Evolutionary conservation across 2,113 vertebrate genomes (phyloP).

Genomic region (Cololabis saira): DNA sequence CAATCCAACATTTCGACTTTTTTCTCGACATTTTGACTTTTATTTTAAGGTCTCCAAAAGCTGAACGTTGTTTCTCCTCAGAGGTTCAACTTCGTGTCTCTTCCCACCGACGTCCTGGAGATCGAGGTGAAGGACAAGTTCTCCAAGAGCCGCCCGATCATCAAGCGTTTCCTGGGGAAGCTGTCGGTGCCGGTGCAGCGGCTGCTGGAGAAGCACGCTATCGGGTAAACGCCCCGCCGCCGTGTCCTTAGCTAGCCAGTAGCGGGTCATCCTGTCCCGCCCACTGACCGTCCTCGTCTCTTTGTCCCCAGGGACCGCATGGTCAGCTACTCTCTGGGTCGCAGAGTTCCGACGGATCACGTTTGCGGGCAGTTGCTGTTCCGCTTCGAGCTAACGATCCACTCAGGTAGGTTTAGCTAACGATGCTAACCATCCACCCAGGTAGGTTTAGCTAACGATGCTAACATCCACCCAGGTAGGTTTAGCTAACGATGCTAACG

Average conservation of each 20-base stretch:
- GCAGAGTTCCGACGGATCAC: constrained; percentile 95
- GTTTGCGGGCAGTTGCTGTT: constrained; percentile 98
- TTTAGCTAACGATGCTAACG: too few species aligned
- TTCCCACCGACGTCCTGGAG: constrained; percentile 97
- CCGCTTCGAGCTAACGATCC: constrained; percentile 95
- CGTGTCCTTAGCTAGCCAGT: too few species aligned
- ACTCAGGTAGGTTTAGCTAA: constrained; percentile 85
- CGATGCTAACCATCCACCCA: constrained; percentile 84
- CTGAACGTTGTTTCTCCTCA: constrained; percentile 61
- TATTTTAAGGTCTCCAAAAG: too few species aligned
- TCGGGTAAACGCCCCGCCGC: constrained; percentile 84
- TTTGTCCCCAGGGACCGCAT: constrained; percentile 88
- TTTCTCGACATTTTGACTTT: too few species aligned
- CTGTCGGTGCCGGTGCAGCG: constrained; percentile 95
- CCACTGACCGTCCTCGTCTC: background rate
- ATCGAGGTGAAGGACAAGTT: constrained; percentile 99
- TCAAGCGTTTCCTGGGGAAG: constrained; percentile 97
- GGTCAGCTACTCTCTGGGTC: constrained; percentile 94
- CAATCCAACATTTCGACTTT: too few species aligned
- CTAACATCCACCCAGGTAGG: background rate
- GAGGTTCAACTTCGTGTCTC: constrained; percentile 95
- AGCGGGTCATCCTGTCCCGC: too few species aligned
- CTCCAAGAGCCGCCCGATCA: constrained; percentile 97
- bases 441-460: constrained; percentile 73
- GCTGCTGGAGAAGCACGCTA: constrained; percentile 95